Evolutionary conservation across 1,140 invertebrate species (phyloP), one percentile per base, ranked within the genome.

Genomic region (Leguminivora glycinivorella): DNA sequence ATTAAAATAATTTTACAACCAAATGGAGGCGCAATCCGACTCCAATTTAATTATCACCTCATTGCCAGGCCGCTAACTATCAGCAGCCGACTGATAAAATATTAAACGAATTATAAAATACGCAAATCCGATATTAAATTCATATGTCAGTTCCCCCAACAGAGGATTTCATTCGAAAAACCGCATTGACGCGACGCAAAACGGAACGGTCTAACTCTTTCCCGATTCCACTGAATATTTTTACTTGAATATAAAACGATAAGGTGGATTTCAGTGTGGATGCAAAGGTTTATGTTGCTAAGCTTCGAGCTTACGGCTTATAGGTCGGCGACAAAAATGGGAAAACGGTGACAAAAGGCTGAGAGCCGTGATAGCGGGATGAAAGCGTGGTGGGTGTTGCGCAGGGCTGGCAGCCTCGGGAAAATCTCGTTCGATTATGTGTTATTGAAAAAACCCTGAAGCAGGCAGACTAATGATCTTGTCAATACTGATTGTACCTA

Each of bases 341-440:
- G 80, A 87, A 89, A 88, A 83, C 74, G 87, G 77, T 87, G 87
- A 88, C 87, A 89, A 69, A 43, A 81, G 71, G 79, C 83, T 88
- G 89, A 91, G 83, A 88, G 87, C 83, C 87, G 87, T 89, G 87
- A 89, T 91, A 89, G 87, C 86, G 78, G 71, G 75, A 76, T 84
- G 82, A 83, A 86, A 89, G 85, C 83, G 81, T 86, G 81, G 75
- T 88, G 77, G 81, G 76, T 77, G 76, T 72, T 67, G 17, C 14
- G n/a, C 76, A 87, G 85, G 85, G 84, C 70, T 43, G 17, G 31
- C 31, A 14, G 12, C 68, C 10, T 12, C 17, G 22, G 25, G n/a
- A 0, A 26, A 29, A n/a, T 56, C 24, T 68, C 25, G 10, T 14
- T 31, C 12, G 52, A 52, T 43, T 25, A 31, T 9, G 2, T 25